Evolutionary conservation across 1,140 invertebrate genomes (phyloP), one percentile per base, ranked within the genome.

Genomic region (Stegodyphus dumicola): DNA sequence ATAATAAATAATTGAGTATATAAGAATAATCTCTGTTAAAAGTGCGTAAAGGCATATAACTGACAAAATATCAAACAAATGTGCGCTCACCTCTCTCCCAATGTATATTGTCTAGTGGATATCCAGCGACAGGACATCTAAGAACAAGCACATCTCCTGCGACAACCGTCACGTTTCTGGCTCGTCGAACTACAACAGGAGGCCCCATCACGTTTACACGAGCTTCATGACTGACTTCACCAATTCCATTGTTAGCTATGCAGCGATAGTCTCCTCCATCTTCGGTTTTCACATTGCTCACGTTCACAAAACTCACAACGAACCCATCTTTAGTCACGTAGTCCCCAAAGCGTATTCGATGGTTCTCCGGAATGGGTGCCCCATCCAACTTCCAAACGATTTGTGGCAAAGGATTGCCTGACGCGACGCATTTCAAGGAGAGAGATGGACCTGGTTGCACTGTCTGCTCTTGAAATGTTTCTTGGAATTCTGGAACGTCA

Each of bases 401-500:
- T 70, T 89, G 93, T 74, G 96, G 96, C 49, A 95, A 89, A 18
- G 92, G 96, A 91, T 95, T 96, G 71, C 96, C 96, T 66, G 94
- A 93, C 79, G 95, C 95, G 56, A 94, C 94, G 90, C 96, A 97
- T 90, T 95, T 95, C 75, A 97, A 91, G 73, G 95, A 95, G 66
- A 96, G 94, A 73, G 94, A 93, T 17, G 95, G 94, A 15, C 95
- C 95, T 2, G 94, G 94, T 88, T 96, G 94, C 65, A 96, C 91
- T 60, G 94, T 96, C 90, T 95, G 94, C 89, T 96, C 94, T 87
- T 95, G 94, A 90, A 97, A 96, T 83, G 93, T 94, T 89, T 96
- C 95, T 15, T 95, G 91, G 65, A 97, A 91, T 56, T 94, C 93
- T 6, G 96, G 96, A 54, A 95, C 93, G n/a, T 95, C 95, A 91